Evolutionary conservation across 2,113 vertebrate species (phyloP).

Genomic region (Puntigrus tetrazona): DNA sequence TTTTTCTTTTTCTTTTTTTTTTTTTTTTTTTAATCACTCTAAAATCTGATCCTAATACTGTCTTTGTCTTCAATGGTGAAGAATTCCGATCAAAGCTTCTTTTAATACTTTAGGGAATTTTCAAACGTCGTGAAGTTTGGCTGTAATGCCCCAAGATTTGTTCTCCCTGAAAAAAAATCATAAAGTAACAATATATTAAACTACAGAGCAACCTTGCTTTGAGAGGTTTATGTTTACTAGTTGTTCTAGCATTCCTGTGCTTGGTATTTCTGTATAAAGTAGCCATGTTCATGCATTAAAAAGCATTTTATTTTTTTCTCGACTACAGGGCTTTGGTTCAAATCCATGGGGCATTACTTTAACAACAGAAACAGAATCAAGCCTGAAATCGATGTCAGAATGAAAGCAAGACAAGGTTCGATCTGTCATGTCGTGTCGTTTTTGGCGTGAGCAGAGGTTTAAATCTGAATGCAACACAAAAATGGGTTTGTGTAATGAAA

Average conservation of each 20-base stretch:
- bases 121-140: constrained; percentile 99
- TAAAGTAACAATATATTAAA: constrained; percentile 99
- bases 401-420: constrained; percentile 71
- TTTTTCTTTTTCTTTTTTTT: too few relatives aligned
- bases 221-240: constrained; percentile 90
- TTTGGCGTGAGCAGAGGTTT: constrained; percentile 68
- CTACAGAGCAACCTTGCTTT: constrained; percentile 99
- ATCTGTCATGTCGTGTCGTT: constrained; percentile 63
- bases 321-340: constrained; percentile 82
- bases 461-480: constrained; percentile 69
- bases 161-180: constrained; percentile 99
- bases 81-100: constrained; percentile 99
- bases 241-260: constrained; percentile 82
- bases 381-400: constrained; percentile 76
- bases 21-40: constrained; percentile 70
- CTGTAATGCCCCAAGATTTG: constrained; percentile 99
- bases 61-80: constrained; percentile 99
- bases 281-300: constrained; percentile 93
- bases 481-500: constrained; percentile 82
- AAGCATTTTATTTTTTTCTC: constrained; percentile 74
- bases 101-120: constrained; percentile 99
- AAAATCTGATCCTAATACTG: constrained; percentile 97
- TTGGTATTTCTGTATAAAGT: constrained; percentile 76
- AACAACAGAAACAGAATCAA: constrained; percentile 72
- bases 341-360: constrained; percentile 97